A percentile compares a stretch with the other conserved stretches of the same genome.
phyloP scores from a whole-genome alignment of 2,888 invertebrate genomes.

The Drosophila neotestacea region DNA sequence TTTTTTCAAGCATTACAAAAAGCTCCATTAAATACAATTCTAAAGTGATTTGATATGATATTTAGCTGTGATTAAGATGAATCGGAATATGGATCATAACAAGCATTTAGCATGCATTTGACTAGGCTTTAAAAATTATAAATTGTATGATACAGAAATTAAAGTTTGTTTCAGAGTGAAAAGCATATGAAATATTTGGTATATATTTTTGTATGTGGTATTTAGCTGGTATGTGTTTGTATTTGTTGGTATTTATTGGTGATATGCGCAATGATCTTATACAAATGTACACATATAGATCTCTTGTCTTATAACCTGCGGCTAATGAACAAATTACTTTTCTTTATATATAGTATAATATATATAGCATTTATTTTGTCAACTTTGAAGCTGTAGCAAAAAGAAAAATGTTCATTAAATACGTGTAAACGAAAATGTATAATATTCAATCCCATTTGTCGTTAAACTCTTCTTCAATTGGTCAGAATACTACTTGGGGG shows the following conservation, averaged over 20 bases:
- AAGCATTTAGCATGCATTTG: constrained; percentile 71
- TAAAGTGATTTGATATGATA: constrained; percentile 43
- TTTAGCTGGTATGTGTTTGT: not conserved
- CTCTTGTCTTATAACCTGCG: constrained; percentile 51
- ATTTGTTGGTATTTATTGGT: constrained; percentile 10
- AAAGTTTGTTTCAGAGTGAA: constrained; percentile 36
- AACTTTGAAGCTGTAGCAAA: constrained; percentile 66
- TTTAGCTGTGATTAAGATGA: constrained; percentile 42
- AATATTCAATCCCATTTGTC: constrained; percentile 85
- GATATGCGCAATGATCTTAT: constrained; percentile 37
- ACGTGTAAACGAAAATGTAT: constrained; percentile 86
- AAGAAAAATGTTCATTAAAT: constrained; percentile 85
- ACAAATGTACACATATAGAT: constrained; percentile 33
- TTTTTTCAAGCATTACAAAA: constrained; percentile 70
- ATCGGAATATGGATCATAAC: constrained; percentile 26
- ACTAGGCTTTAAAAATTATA: constrained; percentile 56
- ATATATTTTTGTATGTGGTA: constrained; percentile 11
- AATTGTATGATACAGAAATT: constrained; percentile 41
- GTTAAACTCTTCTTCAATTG: constrained; percentile 44
- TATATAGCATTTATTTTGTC: constrained; percentile 26
- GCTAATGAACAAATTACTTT: constrained; percentile 83
- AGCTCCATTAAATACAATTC: constrained; percentile 59
- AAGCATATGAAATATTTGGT: constrained; percentile 40
- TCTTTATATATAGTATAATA: constrained; percentile 34
- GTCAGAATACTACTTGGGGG: constrained; percentile 53